Conservation (phyloP, 2,888 invertebrate genomes). For the Tiphia femorata region DNA sequence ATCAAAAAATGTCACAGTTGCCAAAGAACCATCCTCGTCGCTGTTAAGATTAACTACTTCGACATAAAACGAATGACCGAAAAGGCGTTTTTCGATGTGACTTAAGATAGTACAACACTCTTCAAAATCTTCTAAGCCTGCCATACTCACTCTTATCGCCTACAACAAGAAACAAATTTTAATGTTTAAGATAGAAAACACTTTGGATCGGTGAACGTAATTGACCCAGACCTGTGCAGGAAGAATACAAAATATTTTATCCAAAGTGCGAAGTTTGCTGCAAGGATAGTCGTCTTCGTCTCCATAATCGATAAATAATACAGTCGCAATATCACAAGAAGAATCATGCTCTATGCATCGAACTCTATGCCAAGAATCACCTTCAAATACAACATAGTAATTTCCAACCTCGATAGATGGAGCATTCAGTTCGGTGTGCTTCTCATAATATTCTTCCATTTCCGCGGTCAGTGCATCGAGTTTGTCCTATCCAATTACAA, state of each 20-base stretch:
- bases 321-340: slow-evolving; percentile 39
- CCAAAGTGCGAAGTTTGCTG: slow-evolving; percentile 73
- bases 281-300: slow-evolving; percentile 75
- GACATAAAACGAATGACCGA: slow-evolving; percentile 74
- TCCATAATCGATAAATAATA: slow-evolving; percentile 82
- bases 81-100: slow-evolving; percentile 67
- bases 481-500: too few relatives aligned
- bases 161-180: slow-evolving; percentile 62
- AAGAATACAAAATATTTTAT: slow-evolving; percentile 75
- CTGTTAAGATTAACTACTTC: slow-evolving; percentile 66
- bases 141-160: slow-evolving; percentile 79
- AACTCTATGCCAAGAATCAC: slow-evolving; percentile 69
- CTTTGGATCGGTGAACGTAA: not conserved
- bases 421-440: slow-evolving; percentile 28
- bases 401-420: slow-evolving; percentile 53
- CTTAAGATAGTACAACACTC: slow-evolving; percentile 65
- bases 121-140: slow-evolving; percentile 78
- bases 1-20: slow-evolving; percentile 76
- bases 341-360: slow-evolving; percentile 59
- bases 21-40: slow-evolving; percentile 69
- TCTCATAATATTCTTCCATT: slow-evolving; percentile 67
- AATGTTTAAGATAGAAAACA: not conserved
- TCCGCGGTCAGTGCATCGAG: slow-evolving; percentile 62
- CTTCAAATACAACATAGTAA: slow-evolving; percentile 69
- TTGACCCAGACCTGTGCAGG: slow-evolving; percentile 75